Evolutionary conservation across 23 tunicate genomes (phyloP).

Genomic region (Trididemnum clinides): DNA sequence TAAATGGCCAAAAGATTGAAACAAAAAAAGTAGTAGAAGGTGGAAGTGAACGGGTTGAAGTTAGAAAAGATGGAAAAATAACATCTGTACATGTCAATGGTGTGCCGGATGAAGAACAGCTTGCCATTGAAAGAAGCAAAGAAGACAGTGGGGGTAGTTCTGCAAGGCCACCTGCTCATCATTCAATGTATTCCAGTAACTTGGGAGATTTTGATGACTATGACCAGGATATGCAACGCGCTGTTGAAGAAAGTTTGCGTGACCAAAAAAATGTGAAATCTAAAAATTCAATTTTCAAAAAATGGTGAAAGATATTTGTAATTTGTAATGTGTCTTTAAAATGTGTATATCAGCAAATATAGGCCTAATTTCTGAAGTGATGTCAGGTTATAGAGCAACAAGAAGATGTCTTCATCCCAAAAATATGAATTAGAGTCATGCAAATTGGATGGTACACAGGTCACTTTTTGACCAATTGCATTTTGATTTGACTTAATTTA

Average conservation of each 20-base stretch:
- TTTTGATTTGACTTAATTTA: too few relatives aligned
- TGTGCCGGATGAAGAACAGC: constrained; percentile 43
- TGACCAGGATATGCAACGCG: constrained; percentile 18
- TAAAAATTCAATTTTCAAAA: not conserved
- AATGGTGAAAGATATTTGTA: not conserved
- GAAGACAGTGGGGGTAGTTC: not conserved
- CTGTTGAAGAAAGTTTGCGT: constrained; percentile 20
- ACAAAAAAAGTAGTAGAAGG: constrained; percentile 80
- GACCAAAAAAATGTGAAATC: not conserved
- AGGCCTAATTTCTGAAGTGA: too few relatives aligned
- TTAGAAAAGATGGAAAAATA: constrained; percentile 86
- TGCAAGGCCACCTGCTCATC: not conserved
- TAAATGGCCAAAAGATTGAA: constrained; percentile 81
- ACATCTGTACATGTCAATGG: constrained; percentile 78
- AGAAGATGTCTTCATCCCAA: too few relatives aligned
- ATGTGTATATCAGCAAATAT: not conserved
- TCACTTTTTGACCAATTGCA: too few relatives aligned
- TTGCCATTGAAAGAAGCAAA: constrained; percentile 61
- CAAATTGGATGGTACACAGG: too few relatives aligned
- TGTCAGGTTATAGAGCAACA: not conserved
- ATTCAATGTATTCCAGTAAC: not conserved
- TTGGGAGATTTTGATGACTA: not conserved
- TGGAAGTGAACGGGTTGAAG: constrained; percentile 82
- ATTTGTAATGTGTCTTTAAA: not conserved
- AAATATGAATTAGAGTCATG: too few relatives aligned